Evolutionary conservation across 2,888 invertebrate species (phyloP).

Genomic region (Andrena dorsata): DNA sequence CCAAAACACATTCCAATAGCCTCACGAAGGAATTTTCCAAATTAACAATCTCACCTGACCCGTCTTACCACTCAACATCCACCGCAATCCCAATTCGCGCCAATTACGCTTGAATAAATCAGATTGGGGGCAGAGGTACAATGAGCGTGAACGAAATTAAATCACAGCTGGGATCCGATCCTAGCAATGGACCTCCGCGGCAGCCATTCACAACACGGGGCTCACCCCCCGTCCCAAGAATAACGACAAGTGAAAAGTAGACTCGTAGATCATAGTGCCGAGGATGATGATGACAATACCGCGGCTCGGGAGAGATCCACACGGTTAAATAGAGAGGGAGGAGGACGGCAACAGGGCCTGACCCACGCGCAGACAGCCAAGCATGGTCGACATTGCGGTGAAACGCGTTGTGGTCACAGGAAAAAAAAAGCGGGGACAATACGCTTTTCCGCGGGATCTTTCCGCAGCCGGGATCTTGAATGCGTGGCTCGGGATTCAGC

Average conservation of each 20-base stretch:
- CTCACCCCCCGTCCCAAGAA: not conserved
- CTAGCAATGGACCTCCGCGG: too few species aligned
- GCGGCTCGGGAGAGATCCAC: not conserved
- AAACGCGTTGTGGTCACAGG: not conserved
- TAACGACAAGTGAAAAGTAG: not conserved
- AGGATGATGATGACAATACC: slow-evolving; percentile 3
- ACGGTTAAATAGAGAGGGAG: slow-evolving; percentile 7
- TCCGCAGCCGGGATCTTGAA: slow-evolving; percentile 25
- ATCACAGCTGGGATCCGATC: too few species aligned
- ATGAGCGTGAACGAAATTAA: too few species aligned
- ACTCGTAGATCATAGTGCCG: not conserved
- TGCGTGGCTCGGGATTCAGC: slow-evolving; percentile 24
- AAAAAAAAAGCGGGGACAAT: slow-evolving; percentile 16
- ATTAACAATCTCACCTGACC: too few species aligned
- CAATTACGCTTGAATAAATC: too few species aligned
- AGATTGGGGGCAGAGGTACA: too few species aligned
- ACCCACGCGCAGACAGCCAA: slow-evolving; percentile 7
- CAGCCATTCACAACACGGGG: too few species aligned
- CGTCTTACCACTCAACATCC: too few species aligned
- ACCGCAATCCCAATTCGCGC: too few species aligned
- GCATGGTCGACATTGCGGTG: not conserved
- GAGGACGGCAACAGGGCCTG: not conserved
- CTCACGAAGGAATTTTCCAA: too few species aligned
- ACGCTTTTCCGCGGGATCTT: slow-evolving; percentile 27
- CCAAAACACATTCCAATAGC: too few species aligned